These are phyloP conservation scores for Halichondria panicea DNA, from an alignment of 37 sponge, comb jelly and placozoan genomes.

Conservation along the genomic window DNA sequence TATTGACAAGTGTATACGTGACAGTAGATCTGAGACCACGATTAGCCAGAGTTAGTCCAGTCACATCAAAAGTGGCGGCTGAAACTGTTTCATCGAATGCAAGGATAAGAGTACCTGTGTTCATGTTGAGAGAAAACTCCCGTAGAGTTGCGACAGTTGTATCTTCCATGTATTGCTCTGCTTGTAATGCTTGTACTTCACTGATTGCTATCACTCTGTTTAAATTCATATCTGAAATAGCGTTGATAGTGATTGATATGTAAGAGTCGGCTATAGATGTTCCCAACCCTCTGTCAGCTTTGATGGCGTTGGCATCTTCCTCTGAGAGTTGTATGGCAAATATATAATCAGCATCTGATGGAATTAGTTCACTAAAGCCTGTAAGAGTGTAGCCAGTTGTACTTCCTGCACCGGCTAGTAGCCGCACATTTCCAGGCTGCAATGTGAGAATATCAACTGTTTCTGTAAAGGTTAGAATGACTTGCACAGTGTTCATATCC, in stretches of 20 bases:
- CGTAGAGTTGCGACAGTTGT: conserved; percentile 40
- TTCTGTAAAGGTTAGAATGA: conserved; percentile 80
- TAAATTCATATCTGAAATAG: conserved; percentile 63
- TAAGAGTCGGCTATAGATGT: conserved; percentile 60
- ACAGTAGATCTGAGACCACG: conserved; percentile 3
- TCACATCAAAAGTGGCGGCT: conserved; percentile 47
- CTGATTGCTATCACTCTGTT: conserved; percentile 63
- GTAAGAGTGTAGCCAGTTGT: conserved; percentile 44
- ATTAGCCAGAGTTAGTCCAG: conserved; percentile 60
- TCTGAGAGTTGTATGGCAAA: conserved; percentile 54
- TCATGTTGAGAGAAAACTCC: conserved; percentile 65
- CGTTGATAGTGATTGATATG: conserved; percentile 42
- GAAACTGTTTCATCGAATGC: conserved; percentile 79
- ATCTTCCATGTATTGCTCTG: conserved; percentile 34
- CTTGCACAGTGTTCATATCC: conserved; percentile 64
- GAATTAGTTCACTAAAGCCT: conserved; percentile 32
- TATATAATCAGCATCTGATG: conserved; percentile 70
- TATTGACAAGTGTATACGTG: conserved; percentile 27
- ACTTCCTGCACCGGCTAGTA: conserved; percentile 22
- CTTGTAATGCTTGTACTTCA: conserved; percentile 29
- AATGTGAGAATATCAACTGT: conserved; percentile 70
- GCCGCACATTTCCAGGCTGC: conserved; percentile 28
- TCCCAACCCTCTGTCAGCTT: conserved; percentile 50
- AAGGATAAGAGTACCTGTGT: conserved; percentile 53
- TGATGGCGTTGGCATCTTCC: conserved; percentile 75